Evolutionary conservation across 2,888 invertebrate genomes (phyloP).

Genomic region (Drosophila phalerata): DNA sequence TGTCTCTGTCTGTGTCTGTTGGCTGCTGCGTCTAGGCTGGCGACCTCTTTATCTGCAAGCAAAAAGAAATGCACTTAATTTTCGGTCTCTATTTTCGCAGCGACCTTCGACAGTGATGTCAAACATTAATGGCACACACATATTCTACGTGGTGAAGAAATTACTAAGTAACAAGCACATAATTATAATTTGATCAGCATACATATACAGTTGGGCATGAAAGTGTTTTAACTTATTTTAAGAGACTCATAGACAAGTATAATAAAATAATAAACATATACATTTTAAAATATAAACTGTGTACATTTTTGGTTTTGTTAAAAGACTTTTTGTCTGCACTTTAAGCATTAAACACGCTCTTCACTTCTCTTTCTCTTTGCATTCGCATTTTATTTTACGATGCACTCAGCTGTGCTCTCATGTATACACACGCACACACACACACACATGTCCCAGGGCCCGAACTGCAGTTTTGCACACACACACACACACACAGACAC

Average conservation of each 20-base stretch:
- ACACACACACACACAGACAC: neutral
- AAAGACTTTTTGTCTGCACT: neutral
- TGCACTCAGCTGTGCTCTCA: slow-evolving; percentile 19
- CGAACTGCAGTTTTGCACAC: slow-evolving; percentile 9
- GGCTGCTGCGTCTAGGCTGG: slow-evolving; percentile 2
- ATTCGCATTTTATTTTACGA: neutral
- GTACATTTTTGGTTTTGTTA: neutral
- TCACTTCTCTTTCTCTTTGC: slow-evolving; percentile 4
- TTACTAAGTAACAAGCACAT: neutral
- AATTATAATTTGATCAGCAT: neutral
- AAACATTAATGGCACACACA: neutral
- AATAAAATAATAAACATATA: no score
- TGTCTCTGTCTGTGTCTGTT: neutral
- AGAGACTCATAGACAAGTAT: no score
- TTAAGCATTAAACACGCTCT: slow-evolving; percentile 1
- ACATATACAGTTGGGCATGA: neutral
- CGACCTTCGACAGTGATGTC: slow-evolving; percentile 16
- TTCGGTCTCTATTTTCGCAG: slow-evolving; percentile 14
- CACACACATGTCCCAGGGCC: slow-evolving; percentile 1
- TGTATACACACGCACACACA: neutral
- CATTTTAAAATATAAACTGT: no score
- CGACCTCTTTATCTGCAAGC: slow-evolving; percentile 24
- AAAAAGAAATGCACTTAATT: slow-evolving; percentile 17
- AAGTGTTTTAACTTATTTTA: neutral
- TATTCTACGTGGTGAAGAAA: neutral